These are phyloP conservation scores for Apis mellifera DNA, from an alignment of 1,140 invertebrate genomes.

Conservation along the genomic window Amel_HAv3.1 CM009935.2:4062501-4063000, in stretches of 20 bases:
- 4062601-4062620: conserved; percentile 16
- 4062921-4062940: too few species aligned
- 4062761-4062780: not conserved
- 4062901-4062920: too few species aligned
- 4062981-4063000: not conserved
- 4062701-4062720: not conserved
- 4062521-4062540: conserved; percentile 68
- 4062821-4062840: not conserved
- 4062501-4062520: conserved; percentile 63
- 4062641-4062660: conserved; percentile 56
- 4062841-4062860: too few species aligned
- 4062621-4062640: conserved; percentile 27
- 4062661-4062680: conserved; percentile 27
- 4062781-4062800: not conserved
- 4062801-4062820: not conserved
- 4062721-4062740: not conserved
- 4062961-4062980: not conserved
- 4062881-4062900: too few species aligned
- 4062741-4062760: conserved; percentile 32
- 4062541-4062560: conserved; percentile 57
- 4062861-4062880: too few species aligned
- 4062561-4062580: conserved; percentile 67
- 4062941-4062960: too few species aligned
- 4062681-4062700: conserved; percentile 29
- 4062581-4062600: conserved; percentile 57